phyloP scores from a whole-genome alignment of 1,140 invertebrate species.

The Trinorchestia longiramus region DNA sequence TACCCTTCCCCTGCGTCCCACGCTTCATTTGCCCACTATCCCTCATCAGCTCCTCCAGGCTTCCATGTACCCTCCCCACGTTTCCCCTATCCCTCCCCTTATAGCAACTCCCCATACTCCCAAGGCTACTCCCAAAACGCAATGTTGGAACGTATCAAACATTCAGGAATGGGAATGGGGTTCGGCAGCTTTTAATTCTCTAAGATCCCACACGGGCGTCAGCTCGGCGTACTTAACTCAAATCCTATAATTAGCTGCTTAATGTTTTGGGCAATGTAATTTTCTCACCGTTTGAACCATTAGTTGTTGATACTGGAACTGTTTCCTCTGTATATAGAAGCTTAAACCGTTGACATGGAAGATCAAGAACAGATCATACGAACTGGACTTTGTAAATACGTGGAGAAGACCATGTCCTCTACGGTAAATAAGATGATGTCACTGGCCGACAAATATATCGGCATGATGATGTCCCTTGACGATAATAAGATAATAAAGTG shows the following conservation, averaged over 20 bases:
- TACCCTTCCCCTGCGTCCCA: conserved; percentile 68
- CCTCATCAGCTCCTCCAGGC: conserved; percentile 70
- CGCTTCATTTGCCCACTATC: conserved; percentile 66
- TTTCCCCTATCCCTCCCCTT: conserved; percentile 73
- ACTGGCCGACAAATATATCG: background rate
- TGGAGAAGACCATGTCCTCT: background rate
- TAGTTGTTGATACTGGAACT: background rate
- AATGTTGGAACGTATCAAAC: conserved; percentile 71
- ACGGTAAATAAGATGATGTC: background rate
- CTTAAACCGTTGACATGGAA: background rate
- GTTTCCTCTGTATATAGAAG: background rate
- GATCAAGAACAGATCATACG: background rate
- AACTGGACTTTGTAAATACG: background rate
- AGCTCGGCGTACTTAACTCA: conserved; percentile 56
- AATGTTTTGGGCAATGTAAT: conserved; percentile 2
- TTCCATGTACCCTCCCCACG: conserved; percentile 74
- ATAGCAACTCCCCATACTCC: conserved; percentile 69
- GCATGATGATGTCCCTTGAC: background rate
- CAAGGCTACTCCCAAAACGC: conserved; percentile 67
- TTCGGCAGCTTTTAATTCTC: conserved; percentile 73
- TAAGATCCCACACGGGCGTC: conserved; percentile 49
- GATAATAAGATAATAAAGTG: background rate
- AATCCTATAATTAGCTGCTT: background rate
- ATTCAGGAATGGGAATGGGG: conserved; percentile 72
- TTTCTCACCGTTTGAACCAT: conserved; percentile 36